Base-by-base conservation (phyloP, 2,113 vertebrate genomes). In the Lophotis ruficrista region DNA sequence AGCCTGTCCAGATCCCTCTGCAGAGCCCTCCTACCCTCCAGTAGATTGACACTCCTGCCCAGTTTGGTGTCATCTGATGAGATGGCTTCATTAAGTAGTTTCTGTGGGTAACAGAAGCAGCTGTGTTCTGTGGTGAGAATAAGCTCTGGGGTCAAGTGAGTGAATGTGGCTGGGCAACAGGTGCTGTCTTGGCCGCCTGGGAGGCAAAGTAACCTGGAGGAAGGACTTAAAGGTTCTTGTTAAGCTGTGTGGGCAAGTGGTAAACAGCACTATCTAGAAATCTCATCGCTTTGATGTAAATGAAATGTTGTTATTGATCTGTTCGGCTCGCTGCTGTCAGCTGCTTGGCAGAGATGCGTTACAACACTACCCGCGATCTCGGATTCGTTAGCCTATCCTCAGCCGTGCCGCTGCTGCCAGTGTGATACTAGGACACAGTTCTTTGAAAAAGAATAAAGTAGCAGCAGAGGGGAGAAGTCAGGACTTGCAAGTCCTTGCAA, bases 261-360 rank as follows among this genome's bases (percentile, higher is more conserved):
- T 82, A 70, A 87, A 86, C 68, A 86, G 75, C 57, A 57, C 94
- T 97, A 96, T 96, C 92, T 90, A n/a, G 83, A 61, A 81, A 93
- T 71, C 88, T 92, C 76, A 75, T 93, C 72, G 84, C 90, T 97
- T 93, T 91, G 92, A 96, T 94, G 92, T 96, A 66, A 89, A 83
- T 86, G 69, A 96, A 94, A 96, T 93, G 95, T 94, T 65, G 75
- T 60, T 64, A 95, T 81, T 84, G 77, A 93, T 94, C 64, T 78
- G 56, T 79, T 83, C 72, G 78, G n/a, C 86, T 88, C 17, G 83
- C 90, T 90, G 85, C 90, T 93, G 94, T 68, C 96, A 97, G 96
- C 95, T 96, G 96, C 89, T 53, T 76, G 65, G 13, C 82, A 64
- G 88, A 72, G 87, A 68, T 95, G 86, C 72, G 45, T 95, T 96